These are phyloP conservation scores for Xyliphius kryptos DNA, from an alignment of 2,113 vertebrate genomes.

Conservation along the genomic window DNA sequence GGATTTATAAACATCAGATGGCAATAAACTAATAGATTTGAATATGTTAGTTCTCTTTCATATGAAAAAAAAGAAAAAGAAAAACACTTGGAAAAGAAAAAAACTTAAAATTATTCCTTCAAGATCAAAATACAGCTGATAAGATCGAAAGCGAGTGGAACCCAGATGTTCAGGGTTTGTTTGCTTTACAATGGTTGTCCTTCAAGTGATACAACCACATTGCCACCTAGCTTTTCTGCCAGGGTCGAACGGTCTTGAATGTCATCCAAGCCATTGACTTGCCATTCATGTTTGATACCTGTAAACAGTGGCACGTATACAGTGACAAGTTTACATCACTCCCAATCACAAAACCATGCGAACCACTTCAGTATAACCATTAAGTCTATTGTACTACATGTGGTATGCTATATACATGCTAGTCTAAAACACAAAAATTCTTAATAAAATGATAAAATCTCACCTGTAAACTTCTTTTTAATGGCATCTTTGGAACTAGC, in stretches of 20 bases:
- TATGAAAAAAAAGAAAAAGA: slow-evolving; percentile 46
- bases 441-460: no score
- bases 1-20: no score
- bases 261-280: slow-evolving; percentile 90
- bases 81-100: slow-evolving; percentile 43
- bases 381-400: no score
- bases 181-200: slow-evolving; percentile 92
- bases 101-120: slow-evolving; percentile 75
- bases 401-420: no score
- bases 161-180: slow-evolving; percentile 75
- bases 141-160: slow-evolving; percentile 76
- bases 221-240: slow-evolving; percentile 86
- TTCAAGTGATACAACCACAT: slow-evolving; percentile 88
- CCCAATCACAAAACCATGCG: no score
- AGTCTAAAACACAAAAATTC: no score
- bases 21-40: slow-evolving; percentile 72
- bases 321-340: no score
- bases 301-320: no score
- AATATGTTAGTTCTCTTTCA: slow-evolving; percentile 79
- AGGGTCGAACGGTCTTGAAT: slow-evolving; percentile 85
- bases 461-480: slow-evolving; percentile 99
- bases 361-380: no score
- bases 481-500: slow-evolving; percentile 99
- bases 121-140: slow-evolving; percentile 69
- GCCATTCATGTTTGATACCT: slow-evolving; percentile 94